Percentiles rank a stretch among this genome's conserved stretches.
These are phyloP conservation scores for Hyles vespertilio DNA, from an alignment of 1,140 invertebrate species.

Conservation along the genomic window DNA sequence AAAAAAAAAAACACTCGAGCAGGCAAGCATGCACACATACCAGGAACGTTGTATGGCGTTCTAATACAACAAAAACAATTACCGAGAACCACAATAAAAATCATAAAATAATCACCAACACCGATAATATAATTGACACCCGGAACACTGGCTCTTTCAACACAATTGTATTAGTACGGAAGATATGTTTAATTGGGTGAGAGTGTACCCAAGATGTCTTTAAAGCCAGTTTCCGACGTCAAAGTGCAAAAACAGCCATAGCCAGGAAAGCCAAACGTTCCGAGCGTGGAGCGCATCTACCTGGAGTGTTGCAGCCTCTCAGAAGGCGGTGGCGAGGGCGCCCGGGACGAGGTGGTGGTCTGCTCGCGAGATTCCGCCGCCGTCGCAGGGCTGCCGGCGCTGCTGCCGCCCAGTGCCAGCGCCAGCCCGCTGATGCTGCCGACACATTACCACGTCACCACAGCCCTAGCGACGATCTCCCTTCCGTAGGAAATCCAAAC, in stretches of 20 bases:
- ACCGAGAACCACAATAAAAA: constrained; percentile 23
- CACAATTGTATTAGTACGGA: neutral
- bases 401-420: constrained; percentile 71
- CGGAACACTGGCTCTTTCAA: constrained; percentile 16
- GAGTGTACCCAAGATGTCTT: neutral
- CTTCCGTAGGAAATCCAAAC: constrained; percentile 25
- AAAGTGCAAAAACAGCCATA: constrained; percentile 48
- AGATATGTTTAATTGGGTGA: no score
- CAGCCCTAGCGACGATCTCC: constrained; percentile 53
- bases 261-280: constrained; percentile 61
- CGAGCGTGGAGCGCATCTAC: constrained; percentile 67
- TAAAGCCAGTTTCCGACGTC: constrained; percentile 36
- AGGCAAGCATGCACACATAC: constrained; percentile 63
- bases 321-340: constrained; percentile 57
- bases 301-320: constrained; percentile 65
- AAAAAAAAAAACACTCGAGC: constrained; percentile 33
- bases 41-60: constrained; percentile 41
- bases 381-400: constrained; percentile 54
- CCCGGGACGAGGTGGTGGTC: constrained; percentile 55
- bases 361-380: constrained; percentile 48
- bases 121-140: constrained; percentile 17
- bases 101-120: constrained; percentile 30
- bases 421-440: constrained; percentile 75
- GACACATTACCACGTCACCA: constrained; percentile 72
- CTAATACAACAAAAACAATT: constrained; percentile 25